Conservation (phyloP, 2,113 vertebrate species). For the Collichthys lucidus region DNA sequence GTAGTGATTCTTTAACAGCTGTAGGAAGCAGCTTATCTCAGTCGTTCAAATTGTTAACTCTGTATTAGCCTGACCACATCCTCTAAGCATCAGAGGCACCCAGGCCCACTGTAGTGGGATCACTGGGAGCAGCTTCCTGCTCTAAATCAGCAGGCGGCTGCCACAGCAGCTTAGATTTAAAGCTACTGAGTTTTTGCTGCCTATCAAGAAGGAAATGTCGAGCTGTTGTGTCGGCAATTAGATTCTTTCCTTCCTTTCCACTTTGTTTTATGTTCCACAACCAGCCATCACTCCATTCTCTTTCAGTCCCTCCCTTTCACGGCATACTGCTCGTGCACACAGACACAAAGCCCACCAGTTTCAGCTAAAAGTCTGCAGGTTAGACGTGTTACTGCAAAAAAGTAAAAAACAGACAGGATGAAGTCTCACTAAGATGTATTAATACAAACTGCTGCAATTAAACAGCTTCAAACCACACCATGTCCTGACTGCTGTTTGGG, state of each 20-base stretch:
- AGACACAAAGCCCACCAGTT: not conserved
- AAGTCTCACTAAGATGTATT: conserved; percentile 1
- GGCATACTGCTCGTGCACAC: not conserved
- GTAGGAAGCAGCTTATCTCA: conserved; percentile 20
- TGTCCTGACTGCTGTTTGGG: not conserved
- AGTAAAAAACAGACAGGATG: not conserved
- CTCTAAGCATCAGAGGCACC: not conserved
- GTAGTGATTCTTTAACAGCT: not conserved
- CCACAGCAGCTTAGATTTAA: not conserved
- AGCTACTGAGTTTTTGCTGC: conserved; percentile 1
- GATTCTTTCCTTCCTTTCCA: conserved; percentile 43
- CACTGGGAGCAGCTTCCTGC: conserved; percentile 27
- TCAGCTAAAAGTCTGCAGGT: not conserved
- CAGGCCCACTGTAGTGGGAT: not conserved
- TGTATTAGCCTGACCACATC: not conserved
- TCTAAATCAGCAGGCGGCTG: not conserved
- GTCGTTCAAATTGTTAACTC: not conserved
- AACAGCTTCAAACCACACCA: not conserved
- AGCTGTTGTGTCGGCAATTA: not conserved
- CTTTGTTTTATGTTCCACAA: conserved; percentile 30
- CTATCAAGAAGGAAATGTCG: conserved; percentile 45
- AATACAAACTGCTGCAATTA: not conserved
- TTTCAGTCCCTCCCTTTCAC: not conserved
- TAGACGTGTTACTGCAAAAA: not conserved
- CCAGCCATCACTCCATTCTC: not conserved